Conservation (phyloP, 2,113 vertebrate species). For the Corythornis madagascariensis region DNA sequence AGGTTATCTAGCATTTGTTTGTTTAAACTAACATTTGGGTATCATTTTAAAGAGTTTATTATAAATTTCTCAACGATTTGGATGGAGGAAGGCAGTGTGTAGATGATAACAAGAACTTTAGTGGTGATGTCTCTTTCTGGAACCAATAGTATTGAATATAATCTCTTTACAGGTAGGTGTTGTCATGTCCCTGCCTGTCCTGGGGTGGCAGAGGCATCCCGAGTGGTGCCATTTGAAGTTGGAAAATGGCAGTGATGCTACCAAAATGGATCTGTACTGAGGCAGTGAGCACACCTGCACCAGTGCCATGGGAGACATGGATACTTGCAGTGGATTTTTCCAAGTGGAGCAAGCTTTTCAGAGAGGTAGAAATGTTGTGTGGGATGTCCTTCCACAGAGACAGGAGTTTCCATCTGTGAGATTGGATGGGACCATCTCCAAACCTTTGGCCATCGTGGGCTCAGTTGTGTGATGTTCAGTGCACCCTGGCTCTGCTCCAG, state of each 20-base stretch:
- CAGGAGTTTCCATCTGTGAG: not conserved
- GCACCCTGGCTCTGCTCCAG: constrained; percentile 42
- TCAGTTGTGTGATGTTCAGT: not conserved
- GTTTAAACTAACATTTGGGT: not conserved
- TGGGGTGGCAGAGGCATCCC: not conserved
- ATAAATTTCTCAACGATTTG: not conserved
- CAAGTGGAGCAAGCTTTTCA: not conserved
- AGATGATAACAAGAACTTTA: not conserved
- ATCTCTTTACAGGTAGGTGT: no score
- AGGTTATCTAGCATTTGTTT: not conserved
- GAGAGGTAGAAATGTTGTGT: not conserved
- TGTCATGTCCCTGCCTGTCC: not conserved
- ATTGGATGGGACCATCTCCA: not conserved
- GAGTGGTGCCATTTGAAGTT: not conserved
- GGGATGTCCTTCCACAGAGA: not conserved
- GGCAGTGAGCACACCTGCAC: not conserved
- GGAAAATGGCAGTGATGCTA: not conserved
- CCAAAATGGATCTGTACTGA: not conserved
- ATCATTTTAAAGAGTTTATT: not conserved
- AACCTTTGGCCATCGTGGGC: not conserved
- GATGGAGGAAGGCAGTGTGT: not conserved
- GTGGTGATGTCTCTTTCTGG: not conserved
- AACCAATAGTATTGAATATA: not conserved
- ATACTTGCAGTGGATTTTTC: not conserved
- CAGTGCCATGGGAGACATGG: not conserved